Conservation (phyloP, 2,797 vertebrate genomes). For the Delichon dasypus region DNA sequence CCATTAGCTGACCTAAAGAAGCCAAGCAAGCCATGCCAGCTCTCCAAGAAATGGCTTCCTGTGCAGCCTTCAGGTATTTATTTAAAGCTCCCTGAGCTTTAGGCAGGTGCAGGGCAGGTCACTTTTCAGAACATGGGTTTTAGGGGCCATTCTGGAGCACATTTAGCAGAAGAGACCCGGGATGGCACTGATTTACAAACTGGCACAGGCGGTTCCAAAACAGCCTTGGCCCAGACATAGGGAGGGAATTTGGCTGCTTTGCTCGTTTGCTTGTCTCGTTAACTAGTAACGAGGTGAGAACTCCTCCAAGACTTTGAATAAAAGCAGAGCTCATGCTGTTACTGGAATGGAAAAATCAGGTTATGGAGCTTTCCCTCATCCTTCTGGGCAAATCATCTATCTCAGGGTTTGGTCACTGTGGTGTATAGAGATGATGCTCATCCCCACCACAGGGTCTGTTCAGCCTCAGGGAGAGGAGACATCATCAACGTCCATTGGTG, state of each 20-base stretch:
- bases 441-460: not conserved
- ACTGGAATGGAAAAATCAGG: not conserved
- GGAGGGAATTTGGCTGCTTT: not conserved
- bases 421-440: not conserved
- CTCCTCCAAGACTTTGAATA: not conserved
- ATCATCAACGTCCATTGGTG: fast-evolving
- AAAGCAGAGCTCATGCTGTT: not conserved
- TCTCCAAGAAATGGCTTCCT: not conserved
- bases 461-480: not conserved
- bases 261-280: not conserved
- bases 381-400: not conserved
- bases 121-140: not conserved
- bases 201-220: no score
- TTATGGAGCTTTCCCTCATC: not conserved
- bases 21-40: not conserved
- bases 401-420: not conserved
- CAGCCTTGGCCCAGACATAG: not conserved
- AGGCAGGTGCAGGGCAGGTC: not conserved
- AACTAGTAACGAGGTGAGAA: not conserved
- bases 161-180: not conserved
- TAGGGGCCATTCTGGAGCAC: not conserved
- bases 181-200: not conserved
- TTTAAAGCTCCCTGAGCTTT: not conserved
- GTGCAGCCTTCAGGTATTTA: not conserved
- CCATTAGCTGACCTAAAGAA: not conserved